Percentiles rank a stretch among this genome's conserved stretches.
phyloP scores from a whole-genome alignment of 1,140 invertebrate genomes.

The Trichoplusia ni region DNA sequence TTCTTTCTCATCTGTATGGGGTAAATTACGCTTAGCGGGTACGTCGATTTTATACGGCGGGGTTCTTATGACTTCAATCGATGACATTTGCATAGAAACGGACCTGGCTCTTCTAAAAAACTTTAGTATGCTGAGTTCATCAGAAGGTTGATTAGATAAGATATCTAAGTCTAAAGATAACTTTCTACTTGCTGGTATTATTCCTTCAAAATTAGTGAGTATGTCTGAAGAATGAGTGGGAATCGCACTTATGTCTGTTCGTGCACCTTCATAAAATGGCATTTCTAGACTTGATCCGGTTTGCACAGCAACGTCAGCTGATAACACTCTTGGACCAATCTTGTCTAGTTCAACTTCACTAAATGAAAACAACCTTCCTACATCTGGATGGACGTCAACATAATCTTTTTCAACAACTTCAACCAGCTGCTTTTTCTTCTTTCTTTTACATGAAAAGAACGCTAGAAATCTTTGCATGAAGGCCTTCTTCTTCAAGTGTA shows the following conservation, averaged over 20 bases:
- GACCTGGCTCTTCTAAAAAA: slow-evolving; percentile 36
- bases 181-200: background rate
- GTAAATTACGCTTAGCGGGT: background rate
- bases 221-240: background rate
- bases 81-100: slow-evolving; percentile 12
- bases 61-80: background rate
- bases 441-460: slow-evolving; percentile 33
- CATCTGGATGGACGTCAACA: background rate
- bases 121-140: slow-evolving; percentile 43
- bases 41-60: too few species aligned
- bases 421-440: background rate
- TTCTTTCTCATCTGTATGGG: slow-evolving; percentile 52
- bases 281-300: slow-evolving; percentile 62
- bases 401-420: background rate
- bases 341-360: slow-evolving; percentile 55
- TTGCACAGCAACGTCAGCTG: slow-evolving; percentile 53
- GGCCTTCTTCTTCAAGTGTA: slow-evolving; percentile 21
- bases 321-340: slow-evolving; percentile 12
- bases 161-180: background rate
- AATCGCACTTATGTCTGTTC: background rate
- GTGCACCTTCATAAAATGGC: background rate
- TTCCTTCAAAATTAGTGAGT: background rate
- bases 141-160: background rate
- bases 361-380: slow-evolving; percentile 48
- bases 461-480: slow-evolving; percentile 28